A percentile compares a stretch with the other conserved stretches of the same genome.
Conservation (phyloP, 2,888 invertebrate species). For the Harmothoe impar region DNA sequence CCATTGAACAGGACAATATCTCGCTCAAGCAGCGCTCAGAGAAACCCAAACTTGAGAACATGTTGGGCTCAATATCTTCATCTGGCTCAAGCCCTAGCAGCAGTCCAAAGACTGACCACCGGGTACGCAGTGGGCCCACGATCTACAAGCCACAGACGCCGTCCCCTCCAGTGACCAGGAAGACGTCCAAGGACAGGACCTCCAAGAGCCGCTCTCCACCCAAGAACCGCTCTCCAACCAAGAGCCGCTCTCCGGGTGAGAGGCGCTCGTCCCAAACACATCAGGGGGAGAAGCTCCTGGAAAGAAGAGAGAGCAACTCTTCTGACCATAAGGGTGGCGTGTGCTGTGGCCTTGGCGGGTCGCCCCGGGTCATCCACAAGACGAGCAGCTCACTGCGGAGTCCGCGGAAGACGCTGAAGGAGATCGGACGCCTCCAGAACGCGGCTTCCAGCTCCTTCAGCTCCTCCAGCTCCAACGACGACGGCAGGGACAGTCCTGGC, state of each 20-base stretch:
- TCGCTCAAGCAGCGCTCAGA: constrained; percentile 40
- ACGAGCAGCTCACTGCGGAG: background rate
- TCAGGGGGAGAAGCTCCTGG: background rate
- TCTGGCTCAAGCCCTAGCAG: background rate
- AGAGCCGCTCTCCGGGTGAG: constrained; percentile 35
- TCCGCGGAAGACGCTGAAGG: background rate
- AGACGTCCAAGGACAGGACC: background rate
- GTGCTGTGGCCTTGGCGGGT: constrained; percentile 51
- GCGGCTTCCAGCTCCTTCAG: background rate
- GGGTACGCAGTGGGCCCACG: background rate
- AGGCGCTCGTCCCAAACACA: background rate
- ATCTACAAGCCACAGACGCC: background rate
- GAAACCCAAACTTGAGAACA: constrained; percentile 32
- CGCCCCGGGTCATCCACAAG: background rate
- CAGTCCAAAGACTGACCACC: background rate
- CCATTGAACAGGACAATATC: background rate
- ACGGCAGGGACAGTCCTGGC: constrained; percentile 45
- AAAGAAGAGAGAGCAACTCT: background rate
- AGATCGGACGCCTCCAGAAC: background rate
- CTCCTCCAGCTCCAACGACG: constrained; percentile 41
- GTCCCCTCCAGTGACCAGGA: background rate
- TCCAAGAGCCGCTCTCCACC: constrained; percentile 56
- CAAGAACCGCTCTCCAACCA: background rate
- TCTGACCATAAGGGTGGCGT: background rate
- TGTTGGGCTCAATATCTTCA: constrained; percentile 36